Base-by-base conservation (phyloP, 1,140 invertebrate genomes). In the Frieseomelitta varia region DNA sequence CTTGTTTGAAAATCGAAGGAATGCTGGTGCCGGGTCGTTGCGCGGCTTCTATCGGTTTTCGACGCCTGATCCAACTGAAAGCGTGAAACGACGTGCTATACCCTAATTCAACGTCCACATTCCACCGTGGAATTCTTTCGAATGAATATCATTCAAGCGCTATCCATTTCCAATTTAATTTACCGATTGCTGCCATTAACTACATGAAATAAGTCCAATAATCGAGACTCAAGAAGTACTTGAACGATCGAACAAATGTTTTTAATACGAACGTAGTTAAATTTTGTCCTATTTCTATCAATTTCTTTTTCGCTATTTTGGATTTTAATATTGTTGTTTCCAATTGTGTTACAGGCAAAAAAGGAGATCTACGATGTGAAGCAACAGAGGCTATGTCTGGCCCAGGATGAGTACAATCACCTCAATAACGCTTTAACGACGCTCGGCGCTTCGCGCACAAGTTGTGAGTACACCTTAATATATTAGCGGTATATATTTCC, bases 331-430 rank as follows among this genome's bases (percentile, higher is more conserved):
- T 21, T 17, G 8, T 14, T 4, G 30, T 53, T 71, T 27, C 4
- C 11, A 81, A 91, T 93, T 95, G 90, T 94, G 87, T 97, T 97
- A 11, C 95, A 98, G 97, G 98, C 98, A 80, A 99, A 99, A 95
- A 98, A 98, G 94, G 98, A 99, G 95, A 99, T 99, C 92, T 98
- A 97, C 94, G 97, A 98, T 94, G 97, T 99, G 61, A 99, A 99
- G 95, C 98, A 99, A 93, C 98, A 99, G 95, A 96, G 98, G 92
- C 95, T 99, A 77, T 97, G 97, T 90, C 95, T 99, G 87, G 98
- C 98, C 63, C 98, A 99, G 93, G 98, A 99, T 94, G 98, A 99
- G 95, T 99, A 98, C 95, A 98, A 98, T 93, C 98, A 99, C 93
- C 96, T 99, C 11, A 98, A 98, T 94, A 97, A 98, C 93, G 97